Evolutionary conservation across 2,888 invertebrate genomes (phyloP), one percentile per base, ranked within the genome.

Genomic region (Erpobdella octoculata): DNA sequence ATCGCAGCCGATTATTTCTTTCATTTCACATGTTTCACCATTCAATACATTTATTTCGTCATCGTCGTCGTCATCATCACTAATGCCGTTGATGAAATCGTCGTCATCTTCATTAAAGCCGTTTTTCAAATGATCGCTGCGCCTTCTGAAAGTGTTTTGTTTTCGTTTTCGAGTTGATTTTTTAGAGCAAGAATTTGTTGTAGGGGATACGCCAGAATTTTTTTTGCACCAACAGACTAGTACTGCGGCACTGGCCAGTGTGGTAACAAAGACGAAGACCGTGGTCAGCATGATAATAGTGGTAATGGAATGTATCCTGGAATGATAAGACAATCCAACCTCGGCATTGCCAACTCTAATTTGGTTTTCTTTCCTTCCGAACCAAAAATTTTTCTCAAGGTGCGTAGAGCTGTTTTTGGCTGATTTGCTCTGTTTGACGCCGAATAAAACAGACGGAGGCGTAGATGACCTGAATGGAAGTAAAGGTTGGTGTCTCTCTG

Each of bases 231-330:
- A 53, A n/a, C 53, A 53, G 53, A 12, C 53, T 28, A 53, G 53
- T 5, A 53, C 8, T 21, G 53, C 53, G 1, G 53, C 53, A 53
- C 53, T 53, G 21, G 53, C 53, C 53, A 53, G 53, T 9, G 53
- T 53, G 53, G 28, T 53, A 53, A 53, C 28, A 53, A 53, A 53
- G 4, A 53, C 53, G n/a, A 53, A 53, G 12, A 53, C 53, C 53
- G 53, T 53, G 6, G 53, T 53, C 53, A 53, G 15, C 53, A 53
- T 53, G 53, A 53, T 53, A 15, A 53, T 53, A n/a, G 53, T 53
- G 12, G 53, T 53, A 28, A 53, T 53, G 53, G 53, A 53, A 28
- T 53, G 53, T 21, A 53, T 53, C 21, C 53, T 53, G 8, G 53
- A 53, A 53, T 53, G 53, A 28, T 53, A 9, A 15, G 21, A 25